phyloP scores from a whole-genome alignment of 2,113 vertebrate species.

The Cairina moschata region DNA sequence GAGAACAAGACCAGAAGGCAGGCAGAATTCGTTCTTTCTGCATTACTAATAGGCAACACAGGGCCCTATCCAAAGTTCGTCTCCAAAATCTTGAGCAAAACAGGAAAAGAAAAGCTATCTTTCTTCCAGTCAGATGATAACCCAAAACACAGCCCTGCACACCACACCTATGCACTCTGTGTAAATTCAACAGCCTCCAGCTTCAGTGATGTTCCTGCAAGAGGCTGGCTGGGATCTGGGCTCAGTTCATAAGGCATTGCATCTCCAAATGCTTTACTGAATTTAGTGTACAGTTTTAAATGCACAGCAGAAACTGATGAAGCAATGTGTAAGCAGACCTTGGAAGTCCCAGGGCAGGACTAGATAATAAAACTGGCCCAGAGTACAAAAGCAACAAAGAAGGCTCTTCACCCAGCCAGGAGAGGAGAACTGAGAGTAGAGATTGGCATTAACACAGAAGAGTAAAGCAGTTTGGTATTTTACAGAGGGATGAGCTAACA shows the following conservation, averaged over 20 bases:
- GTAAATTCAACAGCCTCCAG: neutral
- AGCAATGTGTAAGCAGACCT: neutral
- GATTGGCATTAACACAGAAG: neutral
- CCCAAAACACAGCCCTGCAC: neutral
- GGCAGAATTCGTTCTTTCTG: neutral
- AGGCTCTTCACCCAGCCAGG: neutral
- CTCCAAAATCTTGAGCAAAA: neutral
- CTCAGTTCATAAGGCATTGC: neutral
- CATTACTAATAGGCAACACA: neutral
- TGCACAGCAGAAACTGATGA: neutral
- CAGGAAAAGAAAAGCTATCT: neutral
- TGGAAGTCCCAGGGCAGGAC: neutral
- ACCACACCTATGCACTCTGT: neutral
- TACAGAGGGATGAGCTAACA: neutral
- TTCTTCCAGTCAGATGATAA: neutral
- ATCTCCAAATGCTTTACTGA: neutral
- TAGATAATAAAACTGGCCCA: neutral
- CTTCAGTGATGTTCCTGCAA: neutral
- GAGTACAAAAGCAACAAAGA: neutral
- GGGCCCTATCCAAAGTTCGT: rapidly evolving
- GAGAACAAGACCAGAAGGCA: neutral
- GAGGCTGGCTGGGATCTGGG: neutral
- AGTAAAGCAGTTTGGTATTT: neutral
- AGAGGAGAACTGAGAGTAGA: neutral
- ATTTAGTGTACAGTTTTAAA: neutral